phyloP scores from a whole-genome alignment of 2,113 vertebrate species.

The Dunckerocampus dactyliophorus region DNA sequence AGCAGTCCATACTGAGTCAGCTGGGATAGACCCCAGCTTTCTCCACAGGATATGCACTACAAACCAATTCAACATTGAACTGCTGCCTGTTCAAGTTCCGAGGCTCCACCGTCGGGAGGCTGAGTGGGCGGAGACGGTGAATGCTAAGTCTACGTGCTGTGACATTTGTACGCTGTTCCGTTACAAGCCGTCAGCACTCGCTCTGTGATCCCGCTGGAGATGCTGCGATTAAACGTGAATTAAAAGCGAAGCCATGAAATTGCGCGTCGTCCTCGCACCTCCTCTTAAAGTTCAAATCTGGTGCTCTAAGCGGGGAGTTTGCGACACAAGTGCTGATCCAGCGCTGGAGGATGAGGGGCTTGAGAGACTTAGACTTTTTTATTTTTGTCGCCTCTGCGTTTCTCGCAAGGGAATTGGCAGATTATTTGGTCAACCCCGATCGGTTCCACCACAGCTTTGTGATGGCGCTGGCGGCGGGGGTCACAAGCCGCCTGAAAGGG shows the following conservation, averaged over 20 bases:
- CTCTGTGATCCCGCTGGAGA: slow-evolving; percentile 40
- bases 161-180: slow-evolving; percentile 38
- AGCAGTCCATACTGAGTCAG: no score
- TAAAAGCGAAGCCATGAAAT: slow-evolving; percentile 63
- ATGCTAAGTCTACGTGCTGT: slow-evolving; percentile 32
- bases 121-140: no score
- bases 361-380: slow-evolving; percentile 58
- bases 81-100: no score
- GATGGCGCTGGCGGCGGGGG: slow-evolving; percentile 19
- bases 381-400: slow-evolving; percentile 71
- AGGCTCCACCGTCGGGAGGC: no score
- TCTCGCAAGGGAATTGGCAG: slow-evolving; percentile 72
- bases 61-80: no score
- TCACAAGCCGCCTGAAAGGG: slow-evolving; percentile 50
- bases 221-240: slow-evolving; percentile 60
- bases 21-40: no score
- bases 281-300: slow-evolving; percentile 63
- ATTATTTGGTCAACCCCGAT: slow-evolving; percentile 78
- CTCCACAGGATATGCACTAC: no score
- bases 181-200: slow-evolving; percentile 37
- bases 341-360: slow-evolving; percentile 68
- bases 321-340: slow-evolving; percentile 72
- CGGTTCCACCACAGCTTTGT: slow-evolving; percentile 73
- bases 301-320: slow-evolving; percentile 57
- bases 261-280: slow-evolving; percentile 39